Evolutionary conservation across 2,888 invertebrate genomes (phyloP), one percentile per base, ranked within the genome.

Genomic region (Drosophila birchii): DNA sequence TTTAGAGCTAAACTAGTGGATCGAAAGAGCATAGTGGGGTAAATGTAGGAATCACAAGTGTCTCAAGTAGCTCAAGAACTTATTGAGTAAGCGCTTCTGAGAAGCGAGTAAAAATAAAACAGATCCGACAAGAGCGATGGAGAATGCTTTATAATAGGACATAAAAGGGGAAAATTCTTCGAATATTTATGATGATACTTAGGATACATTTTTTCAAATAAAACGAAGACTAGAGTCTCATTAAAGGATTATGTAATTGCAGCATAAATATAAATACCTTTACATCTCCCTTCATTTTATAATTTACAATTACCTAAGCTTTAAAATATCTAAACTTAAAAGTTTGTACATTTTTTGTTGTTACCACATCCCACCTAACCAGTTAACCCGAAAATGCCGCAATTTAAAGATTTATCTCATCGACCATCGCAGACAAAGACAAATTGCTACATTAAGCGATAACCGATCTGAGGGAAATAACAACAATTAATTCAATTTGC

Each of bases 401-500:
- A 57, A 61, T 61, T 66, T 29, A 38, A 54, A 58, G 70, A 76
- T 70, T 68, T 68, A 68, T 70, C 60, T 70, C 70, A 34, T 34
- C 45, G 39, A 58, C 51, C 61, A 78, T 76, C 72, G 72, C 59
- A 66, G 77, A 80, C 76, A 81, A 77, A 86, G 84, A 87, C 80
- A 88, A 86, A 88, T 84, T 79, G 78, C 76, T 78, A 78, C 80
- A 79, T 84, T 86, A 84, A 51, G 69, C 75, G 85, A 83, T 83
- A 85, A 58, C 39, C 74, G 73, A 83, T 83, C 83, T 81, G 39
- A 68, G 80, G 57, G 78, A 84, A 81, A 85, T 85, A 74, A 80
- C 78, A 78, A 80, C 84, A 81, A 86, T 86, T 85, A 88, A 86
- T 83, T 78, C 61, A 72, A 82, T 81, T 86, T 82, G 81, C 67